Base-by-base conservation (phyloP, 2,797 vertebrate species). In the Centropyge bicolor region DNA sequence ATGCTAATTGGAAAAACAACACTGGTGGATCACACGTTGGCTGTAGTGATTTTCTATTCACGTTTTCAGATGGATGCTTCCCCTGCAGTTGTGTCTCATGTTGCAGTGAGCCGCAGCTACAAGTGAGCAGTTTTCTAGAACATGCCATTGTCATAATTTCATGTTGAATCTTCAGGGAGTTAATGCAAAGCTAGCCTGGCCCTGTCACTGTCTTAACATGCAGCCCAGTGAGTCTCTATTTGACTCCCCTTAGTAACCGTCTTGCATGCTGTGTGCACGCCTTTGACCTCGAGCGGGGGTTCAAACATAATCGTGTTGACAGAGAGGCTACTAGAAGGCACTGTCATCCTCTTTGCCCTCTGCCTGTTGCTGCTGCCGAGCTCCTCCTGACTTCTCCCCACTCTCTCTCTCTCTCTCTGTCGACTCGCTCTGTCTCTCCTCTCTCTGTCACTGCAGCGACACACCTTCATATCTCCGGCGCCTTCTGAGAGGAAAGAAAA, bases 221-320 rank as follows among this genome's bases (percentile, higher is more conserved):
- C 12, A 71, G 73, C 68, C 57, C 66, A 49, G 5, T 36, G 48
- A 76, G 60, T 82, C 65, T 87, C 61, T 45, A 9, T 85, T 65
- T 69, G 67, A 73, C 66, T 73, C 74, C 52, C 36, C 76, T 85
- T 74, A 72, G 76, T 82, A 73, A 74, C 79, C 43, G 31, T 81
- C 86, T 86, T 90, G 67, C 82, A 82, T 89, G 82, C 82, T 76
- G 70, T 85, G 67, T 83, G 76, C 71, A 70, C 11, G 72, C 70
- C 86, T 87, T 86, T 91, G 89, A 93, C 91, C 90, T 72, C 38
- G 9, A 81, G 70, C 84, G 43, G 71, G 71, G 62, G 75, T 82
- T 91, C 80, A 85, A 40, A 84, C 78, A 88, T 91, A 90, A 91
- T 93, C 86, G 41, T 82, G 86, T 87, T 91, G 92, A 91, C 92